Evolutionary conservation across 2,888 invertebrate genomes (phyloP).

Genomic region (Capitulum mitella): DNA sequence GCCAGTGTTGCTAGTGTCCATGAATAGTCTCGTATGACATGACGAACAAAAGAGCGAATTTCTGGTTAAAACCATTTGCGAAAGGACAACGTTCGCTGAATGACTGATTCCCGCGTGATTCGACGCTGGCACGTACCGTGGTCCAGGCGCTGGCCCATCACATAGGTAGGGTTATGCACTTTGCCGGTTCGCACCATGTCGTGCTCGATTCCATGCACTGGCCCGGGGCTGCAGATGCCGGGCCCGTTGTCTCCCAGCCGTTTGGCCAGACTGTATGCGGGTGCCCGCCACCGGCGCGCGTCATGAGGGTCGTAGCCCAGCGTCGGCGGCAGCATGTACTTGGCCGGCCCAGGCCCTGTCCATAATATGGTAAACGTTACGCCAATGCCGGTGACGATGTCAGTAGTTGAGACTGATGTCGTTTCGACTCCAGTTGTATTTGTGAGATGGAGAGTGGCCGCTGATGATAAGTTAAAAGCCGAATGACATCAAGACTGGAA

Average conservation of each 20-base stretch:
- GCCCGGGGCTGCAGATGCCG: conserved; percentile 45
- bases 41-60: no score
- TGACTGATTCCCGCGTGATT: no score
- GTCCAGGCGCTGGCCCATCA: background rate
- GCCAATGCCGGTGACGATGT: no score
- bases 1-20: no score
- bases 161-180: conserved; percentile 9
- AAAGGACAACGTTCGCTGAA: no score
- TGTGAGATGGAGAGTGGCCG: no score
- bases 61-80: no score
- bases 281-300: conserved; percentile 54
- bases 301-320: conserved; percentile 57
- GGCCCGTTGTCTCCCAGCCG: conserved; percentile 38
- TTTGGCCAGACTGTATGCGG: conserved; percentile 57
- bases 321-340: conserved; percentile 55
- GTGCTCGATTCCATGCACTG: conserved; percentile 49
- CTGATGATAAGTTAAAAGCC: no score
- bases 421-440: no score
- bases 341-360: conserved; percentile 61
- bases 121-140: background rate
- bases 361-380: background rate
- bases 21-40: no score
- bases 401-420: no score
- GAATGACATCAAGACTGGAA: no score
- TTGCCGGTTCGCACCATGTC: conserved; percentile 4